Evolutionary conservation across 2,888 invertebrate species (phyloP), one percentile per base, ranked within the genome.

Genomic region (Ephialtes manifestator): DNA sequence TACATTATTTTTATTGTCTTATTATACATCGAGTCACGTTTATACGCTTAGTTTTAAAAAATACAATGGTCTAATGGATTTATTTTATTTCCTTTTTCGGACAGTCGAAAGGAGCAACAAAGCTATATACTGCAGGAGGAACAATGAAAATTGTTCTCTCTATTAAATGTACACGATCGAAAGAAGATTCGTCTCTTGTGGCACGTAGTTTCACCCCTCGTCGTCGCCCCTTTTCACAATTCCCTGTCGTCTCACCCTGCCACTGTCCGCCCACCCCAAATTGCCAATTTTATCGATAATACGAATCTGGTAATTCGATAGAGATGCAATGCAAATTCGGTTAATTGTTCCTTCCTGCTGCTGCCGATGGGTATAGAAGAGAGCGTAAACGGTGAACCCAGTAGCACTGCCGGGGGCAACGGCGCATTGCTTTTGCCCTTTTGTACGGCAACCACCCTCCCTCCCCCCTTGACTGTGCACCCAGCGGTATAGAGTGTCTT

Each of bases 241-340:
- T 87, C 87, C 85, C 87, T 83, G 85, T 88, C 89, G 87, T 88
- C 88, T 87, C 86, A 75, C 81, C 72, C 75, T 68, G 70, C 75
- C 71, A 78, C 76, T 80, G 67, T 83, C 89, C 89, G 85, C 88
- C 88, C 89, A 87, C 89, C 89, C 89, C 87, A 92, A 93, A 93
- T 94, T 93, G 93, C 90, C 92, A 94, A 93, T 94, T 94, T 94
- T 94, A 94, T 94, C 93, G 92, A 92, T 93, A 93, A 94, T 93
- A 92, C 92, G 90, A 90, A 94, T 94, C 93, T 93, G 90, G 93
- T 93, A 94, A 94, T 93, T 92, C 90, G 94, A 94, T 94, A 93
- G 92, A 94, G 93, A 93, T 93, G 92, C 92, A 93, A 94, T 94
- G 93, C 93, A 94, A 94, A 94, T 94, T 93, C 88, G 89, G 91